A percentile compares a stretch with the other conserved stretches of the same genome.
Conservation (phyloP, 2,888 invertebrate genomes). For the Eupithecia subfuscata region DNA sequence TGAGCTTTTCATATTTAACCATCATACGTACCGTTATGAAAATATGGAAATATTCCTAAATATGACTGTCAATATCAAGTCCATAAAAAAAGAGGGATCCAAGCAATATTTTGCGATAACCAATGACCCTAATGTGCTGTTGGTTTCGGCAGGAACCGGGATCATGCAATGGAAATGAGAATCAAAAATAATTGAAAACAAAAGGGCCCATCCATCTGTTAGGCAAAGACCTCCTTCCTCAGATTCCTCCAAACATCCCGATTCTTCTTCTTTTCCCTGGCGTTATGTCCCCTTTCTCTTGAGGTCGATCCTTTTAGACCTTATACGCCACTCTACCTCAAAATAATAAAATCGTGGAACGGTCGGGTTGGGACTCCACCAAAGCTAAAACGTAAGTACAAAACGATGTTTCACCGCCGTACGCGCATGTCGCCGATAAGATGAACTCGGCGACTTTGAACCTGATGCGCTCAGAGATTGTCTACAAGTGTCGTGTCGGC, state of each 20-base stretch:
- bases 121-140: background rate
- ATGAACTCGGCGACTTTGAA: slow-evolving; percentile 31
- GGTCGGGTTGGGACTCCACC: background rate
- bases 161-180: background rate
- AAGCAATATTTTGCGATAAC: background rate
- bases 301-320: no score
- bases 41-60: no score
- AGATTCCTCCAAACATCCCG: background rate
- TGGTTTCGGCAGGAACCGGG: background rate
- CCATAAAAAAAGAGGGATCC: no score
- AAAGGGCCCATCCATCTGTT: background rate
- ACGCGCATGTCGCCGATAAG: slow-evolving; percentile 42
- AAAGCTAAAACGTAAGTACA: slow-evolving; percentile 14
- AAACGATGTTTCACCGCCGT: slow-evolving; percentile 34
- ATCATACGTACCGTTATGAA: no score
- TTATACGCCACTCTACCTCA: background rate
- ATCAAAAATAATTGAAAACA: background rate
- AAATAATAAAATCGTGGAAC: background rate
- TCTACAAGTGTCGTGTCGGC: slow-evolving; percentile 7
- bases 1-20: background rate
- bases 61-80: no score
- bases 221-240: background rate
- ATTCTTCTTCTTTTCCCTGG: no score
- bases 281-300: no score
- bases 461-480: background rate